These are phyloP conservation scores for Valencia hispanica DNA, from an alignment of 2,797 vertebrate genomes.

Conservation along the genomic window DNA sequence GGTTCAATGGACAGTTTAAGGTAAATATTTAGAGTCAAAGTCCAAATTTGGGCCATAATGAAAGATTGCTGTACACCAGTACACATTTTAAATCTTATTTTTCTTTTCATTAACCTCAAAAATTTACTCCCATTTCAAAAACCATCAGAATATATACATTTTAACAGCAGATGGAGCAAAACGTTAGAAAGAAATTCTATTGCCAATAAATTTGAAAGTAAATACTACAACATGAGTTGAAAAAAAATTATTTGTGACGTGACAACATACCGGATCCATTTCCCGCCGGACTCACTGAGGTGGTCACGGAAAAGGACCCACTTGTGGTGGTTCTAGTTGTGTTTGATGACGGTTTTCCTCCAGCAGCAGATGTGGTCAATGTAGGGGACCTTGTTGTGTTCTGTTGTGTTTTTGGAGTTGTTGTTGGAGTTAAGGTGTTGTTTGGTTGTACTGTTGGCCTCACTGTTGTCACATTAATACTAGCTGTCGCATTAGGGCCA, in stretches of 20 bases:
- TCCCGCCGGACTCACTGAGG: slow-evolving; percentile 8
- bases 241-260: background rate
- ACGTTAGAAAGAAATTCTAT: background rate
- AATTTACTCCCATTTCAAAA: no score
- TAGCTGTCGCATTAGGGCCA: background rate
- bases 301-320: background rate
- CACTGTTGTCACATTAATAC: background rate
- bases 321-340: background rate
- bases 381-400: slow-evolving; percentile 9
- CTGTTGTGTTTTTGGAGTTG: slow-evolving; percentile 18
- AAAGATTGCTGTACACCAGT: no score
- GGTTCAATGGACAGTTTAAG: background rate
- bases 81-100: background rate
- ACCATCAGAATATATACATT: background rate
- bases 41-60: background rate
- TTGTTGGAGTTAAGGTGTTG: slow-evolving; percentile 9
- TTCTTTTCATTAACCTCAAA: no score
- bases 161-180: background rate
- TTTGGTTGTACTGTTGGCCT: slow-evolving; percentile 14
- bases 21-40: background rate
- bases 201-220: background rate
- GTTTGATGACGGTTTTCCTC: background rate
- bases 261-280: slow-evolving; percentile 29
- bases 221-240: background rate
- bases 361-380: slow-evolving; percentile 5